phyloP scores from a whole-genome alignment of 2,888 invertebrate species.

The Hesperia comma region DNA sequence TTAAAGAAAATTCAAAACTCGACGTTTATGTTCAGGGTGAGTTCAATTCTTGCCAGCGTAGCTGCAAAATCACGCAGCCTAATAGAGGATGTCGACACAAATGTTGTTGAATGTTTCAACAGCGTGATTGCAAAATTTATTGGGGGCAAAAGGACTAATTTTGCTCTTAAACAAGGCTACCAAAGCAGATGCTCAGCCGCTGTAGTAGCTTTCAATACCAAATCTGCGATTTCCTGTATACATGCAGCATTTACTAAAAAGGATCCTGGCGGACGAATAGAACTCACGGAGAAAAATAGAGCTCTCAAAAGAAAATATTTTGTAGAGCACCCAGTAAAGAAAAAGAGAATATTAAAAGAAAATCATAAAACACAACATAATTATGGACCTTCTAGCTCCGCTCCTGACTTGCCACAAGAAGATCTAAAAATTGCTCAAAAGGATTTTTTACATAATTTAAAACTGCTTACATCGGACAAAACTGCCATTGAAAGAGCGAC shows the following conservation, averaged over 20 bases:
- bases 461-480: slow-evolving; percentile 36
- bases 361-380: slow-evolving; percentile 37
- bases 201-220: slow-evolving; percentile 35
- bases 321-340: slow-evolving; percentile 18
- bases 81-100: slow-evolving; percentile 38
- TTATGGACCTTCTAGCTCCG: slow-evolving; percentile 39
- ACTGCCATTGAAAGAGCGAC: slow-evolving; percentile 37
- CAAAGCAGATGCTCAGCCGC: slow-evolving; percentile 37
- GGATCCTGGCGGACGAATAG: slow-evolving; percentile 29
- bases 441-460: slow-evolving; percentile 39
- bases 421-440: slow-evolving; percentile 37
- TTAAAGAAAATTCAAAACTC: slow-evolving; percentile 19
- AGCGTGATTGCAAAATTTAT: slow-evolving; percentile 41
- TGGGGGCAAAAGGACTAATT: slow-evolving; percentile 44
- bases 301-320: slow-evolving; percentile 38
- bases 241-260: slow-evolving; percentile 19
- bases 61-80: slow-evolving; percentile 33
- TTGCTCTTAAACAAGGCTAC: slow-evolving; percentile 32
- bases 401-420: slow-evolving; percentile 41
- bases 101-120: slow-evolving; percentile 38
- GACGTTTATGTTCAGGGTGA: slow-evolving; percentile 30
- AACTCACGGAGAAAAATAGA: slow-evolving; percentile 38
- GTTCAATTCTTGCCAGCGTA: slow-evolving; percentile 24
- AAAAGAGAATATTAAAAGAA: slow-evolving; percentile 32
- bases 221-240: neutral